Percentiles rank a stretch among this genome's conserved stretches.
Evolutionary conservation across 2,888 invertebrate species (phyloP).

Genomic region (Acronicta leporina): DNA sequence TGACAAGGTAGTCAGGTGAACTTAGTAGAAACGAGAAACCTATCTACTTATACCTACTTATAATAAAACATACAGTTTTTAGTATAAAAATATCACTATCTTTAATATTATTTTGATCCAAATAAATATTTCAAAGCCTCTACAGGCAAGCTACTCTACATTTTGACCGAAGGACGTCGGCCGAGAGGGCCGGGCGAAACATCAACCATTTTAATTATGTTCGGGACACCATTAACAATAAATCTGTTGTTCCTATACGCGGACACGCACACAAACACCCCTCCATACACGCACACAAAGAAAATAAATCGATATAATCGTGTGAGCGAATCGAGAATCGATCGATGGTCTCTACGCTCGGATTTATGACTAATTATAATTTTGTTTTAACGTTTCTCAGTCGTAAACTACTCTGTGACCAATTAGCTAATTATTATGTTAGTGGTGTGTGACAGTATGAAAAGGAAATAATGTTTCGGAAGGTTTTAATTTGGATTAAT

Average conservation of each 20-base stretch:
- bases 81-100: too few relatives aligned
- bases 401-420: conserved; percentile 83
- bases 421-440: conserved; percentile 81
- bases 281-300: conserved; percentile 35
- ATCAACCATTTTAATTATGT: conserved; percentile 89
- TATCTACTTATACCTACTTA: too few relatives aligned
- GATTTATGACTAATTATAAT: conserved; percentile 86
- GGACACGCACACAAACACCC: conserved; percentile 58
- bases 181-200: conserved; percentile 81
- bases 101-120: too few relatives aligned
- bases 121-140: conserved; percentile 42
- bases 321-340: conserved; percentile 67
- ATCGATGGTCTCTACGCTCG: conserved; percentile 74
- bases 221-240: conserved; percentile 89
- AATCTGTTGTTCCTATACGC: conserved; percentile 84
- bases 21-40: too few relatives aligned
- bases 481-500: too few relatives aligned
- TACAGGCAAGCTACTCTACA: conserved; percentile 61
- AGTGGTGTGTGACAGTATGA: conserved; percentile 56
- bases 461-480: too few relatives aligned
- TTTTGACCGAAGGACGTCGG: conserved; percentile 72
- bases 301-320: conserved; percentile 70
- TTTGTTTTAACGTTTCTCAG: conserved; percentile 77
- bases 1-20: too few relatives aligned
- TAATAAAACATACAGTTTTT: too few relatives aligned